Evolutionary conservation across 2,888 invertebrate genomes (phyloP).

Genomic region (Poecilobothrus nobilitatus): DNA sequence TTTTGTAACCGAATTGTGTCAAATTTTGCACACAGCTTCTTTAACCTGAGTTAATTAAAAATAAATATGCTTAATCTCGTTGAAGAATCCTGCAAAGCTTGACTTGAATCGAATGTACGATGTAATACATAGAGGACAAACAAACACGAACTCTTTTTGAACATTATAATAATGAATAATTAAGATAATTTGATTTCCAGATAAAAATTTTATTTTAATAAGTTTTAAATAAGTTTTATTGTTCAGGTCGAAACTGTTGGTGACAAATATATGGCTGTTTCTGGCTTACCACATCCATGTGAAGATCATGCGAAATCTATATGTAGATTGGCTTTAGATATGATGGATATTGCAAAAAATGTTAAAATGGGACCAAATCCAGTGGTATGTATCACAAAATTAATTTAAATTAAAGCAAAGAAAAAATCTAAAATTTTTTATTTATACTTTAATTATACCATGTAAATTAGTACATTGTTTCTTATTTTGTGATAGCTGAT

Average conservation of each 20-base stretch:
- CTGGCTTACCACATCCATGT: slow-evolving; percentile 87
- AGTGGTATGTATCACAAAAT: slow-evolving; percentile 70
- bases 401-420: too few relatives aligned
- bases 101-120: too few relatives aligned
- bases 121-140: too few relatives aligned
- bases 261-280: slow-evolving; percentile 97
- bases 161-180: too few relatives aligned
- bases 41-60: too few relatives aligned
- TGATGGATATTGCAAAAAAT: slow-evolving; percentile 88
- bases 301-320: slow-evolving; percentile 85
- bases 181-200: too few relatives aligned
- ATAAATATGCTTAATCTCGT: too few relatives aligned
- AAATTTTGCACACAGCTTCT: too few relatives aligned
- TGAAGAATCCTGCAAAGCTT: too few relatives aligned
- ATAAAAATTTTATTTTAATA: not conserved
- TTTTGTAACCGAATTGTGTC: too few relatives aligned
- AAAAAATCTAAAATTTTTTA: slow-evolving; percentile 15
- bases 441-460: slow-evolving; percentile 9
- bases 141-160: too few relatives aligned
- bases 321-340: slow-evolving; percentile 79
- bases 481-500: slow-evolving; percentile 6
- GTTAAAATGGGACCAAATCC: slow-evolving; percentile 80
- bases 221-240: too few relatives aligned
- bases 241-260: slow-evolving; percentile 91
- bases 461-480: not conserved